Evolutionary conservation across 2,888 invertebrate genomes (phyloP), one percentile per base, ranked within the genome.

Genomic region (Podotricha telesiphe): DNA sequence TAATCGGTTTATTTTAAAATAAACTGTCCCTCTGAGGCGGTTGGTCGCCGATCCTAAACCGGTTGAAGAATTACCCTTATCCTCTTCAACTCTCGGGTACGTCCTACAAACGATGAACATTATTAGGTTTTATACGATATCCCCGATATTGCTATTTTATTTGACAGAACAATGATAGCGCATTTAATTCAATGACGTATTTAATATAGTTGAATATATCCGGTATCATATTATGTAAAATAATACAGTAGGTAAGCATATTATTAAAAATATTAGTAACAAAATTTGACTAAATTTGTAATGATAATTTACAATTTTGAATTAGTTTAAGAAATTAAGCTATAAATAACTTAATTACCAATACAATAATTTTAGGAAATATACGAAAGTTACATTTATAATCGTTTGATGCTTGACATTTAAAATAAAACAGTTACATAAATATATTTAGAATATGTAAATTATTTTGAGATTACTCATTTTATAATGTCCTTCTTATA

Each of bases 1-100:
- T 87, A 87, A 86, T 88, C 86, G 82, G 82, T 83, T 85, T 84
- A 85, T 86, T 84, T 82, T 78, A 80, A 80, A 80, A 84, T 82
- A 83, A 81, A 83, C 79, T 83, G 81, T 84, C 80, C 78, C 78
- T 77, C 50, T 74, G 78, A 79, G 79, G 80, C 75, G 76, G 71
- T 76, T 55, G 74, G 64, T 47, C 62, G 71, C 56, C 67, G 75
- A 74, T 73, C 66, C 65, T 75, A 71, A 84, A 86, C 87, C 82
- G 83, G 87, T 87, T 71, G 77, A 77, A 74, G 75, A 74, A 80
- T 81, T 80, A 78, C 79, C 81, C 75, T 74, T 77, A 74, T 67
- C 59, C 67, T 69, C 73, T 66, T 71, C 65, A 65, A 68, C 45
- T 65, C 64, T 65, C 55, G 55, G 58, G 65, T 37, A 19, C 50